These are phyloP conservation scores for Phrynocephalus vlangalii DNA, from an alignment of 2,797 vertebrate genomes.

Conservation along the genomic window DNA sequence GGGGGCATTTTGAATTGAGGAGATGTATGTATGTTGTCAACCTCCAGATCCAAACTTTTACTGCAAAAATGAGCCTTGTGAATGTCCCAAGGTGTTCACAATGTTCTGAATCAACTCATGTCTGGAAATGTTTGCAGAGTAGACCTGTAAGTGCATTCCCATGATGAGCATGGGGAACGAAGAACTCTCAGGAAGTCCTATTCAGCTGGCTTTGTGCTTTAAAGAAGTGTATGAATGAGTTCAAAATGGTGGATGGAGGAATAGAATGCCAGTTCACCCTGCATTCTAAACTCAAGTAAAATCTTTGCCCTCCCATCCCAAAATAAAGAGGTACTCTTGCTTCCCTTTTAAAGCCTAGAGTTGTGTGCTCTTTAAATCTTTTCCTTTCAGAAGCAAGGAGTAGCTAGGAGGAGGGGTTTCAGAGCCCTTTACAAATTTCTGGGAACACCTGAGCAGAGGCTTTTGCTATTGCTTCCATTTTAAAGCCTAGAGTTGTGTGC, in stretches of 20 bases:
- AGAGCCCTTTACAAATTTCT: too few relatives aligned
- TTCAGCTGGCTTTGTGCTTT: not conserved
- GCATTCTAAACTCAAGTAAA: constrained; percentile 1
- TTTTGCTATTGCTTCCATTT: too few relatives aligned
- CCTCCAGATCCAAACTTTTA: not conserved
- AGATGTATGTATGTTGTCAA: not conserved
- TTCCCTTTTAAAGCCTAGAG: too few relatives aligned
- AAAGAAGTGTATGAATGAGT: not conserved
- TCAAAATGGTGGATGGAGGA: not conserved
- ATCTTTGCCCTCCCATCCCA: too few relatives aligned
- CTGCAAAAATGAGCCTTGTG: not conserved
- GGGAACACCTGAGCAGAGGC: too few relatives aligned
- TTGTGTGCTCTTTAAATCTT: too few relatives aligned
- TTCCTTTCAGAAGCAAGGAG: too few relatives aligned
- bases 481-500: too few relatives aligned
- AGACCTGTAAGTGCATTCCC: not conserved
- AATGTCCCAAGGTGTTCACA: not conserved
- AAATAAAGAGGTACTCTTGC: too few relatives aligned
- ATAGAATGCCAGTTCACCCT: not conserved
- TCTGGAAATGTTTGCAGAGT: not conserved
- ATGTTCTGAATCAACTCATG: not conserved
- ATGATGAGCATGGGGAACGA: not conserved
- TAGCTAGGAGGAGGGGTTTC: too few relatives aligned
- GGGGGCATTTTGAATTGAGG: too few relatives aligned
- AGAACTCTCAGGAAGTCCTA: not conserved